Percentiles rank a stretch among this genome's conserved stretches.
Conservation (phyloP, 1,140 invertebrate genomes). For the Bilobella aurantiaca region DNA sequence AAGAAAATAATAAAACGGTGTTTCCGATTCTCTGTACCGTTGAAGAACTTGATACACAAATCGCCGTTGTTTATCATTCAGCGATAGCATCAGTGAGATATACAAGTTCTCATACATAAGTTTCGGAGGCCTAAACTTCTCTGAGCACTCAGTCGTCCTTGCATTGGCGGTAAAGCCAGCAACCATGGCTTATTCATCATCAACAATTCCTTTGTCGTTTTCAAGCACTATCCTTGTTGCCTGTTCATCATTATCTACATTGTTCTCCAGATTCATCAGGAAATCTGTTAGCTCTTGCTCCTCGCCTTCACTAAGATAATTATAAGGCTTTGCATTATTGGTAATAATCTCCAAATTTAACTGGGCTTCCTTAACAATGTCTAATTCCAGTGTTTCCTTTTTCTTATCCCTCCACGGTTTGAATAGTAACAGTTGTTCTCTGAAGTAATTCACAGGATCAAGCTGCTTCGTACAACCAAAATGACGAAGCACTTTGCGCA, state of each 20-base stretch:
- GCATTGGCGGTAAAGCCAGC: too few species aligned
- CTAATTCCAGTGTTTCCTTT: background rate
- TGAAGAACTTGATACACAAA: constrained; percentile 9
- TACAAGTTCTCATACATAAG: constrained; percentile 2
- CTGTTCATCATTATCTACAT: background rate
- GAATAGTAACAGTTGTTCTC: constrained; percentile 13
- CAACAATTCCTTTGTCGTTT: background rate
- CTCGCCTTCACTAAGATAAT: background rate
- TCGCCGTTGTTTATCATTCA: constrained; percentile 17
- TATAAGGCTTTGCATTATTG: background rate
- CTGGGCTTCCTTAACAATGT: background rate
- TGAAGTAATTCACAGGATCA: constrained; percentile 5
- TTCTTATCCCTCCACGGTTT: constrained; percentile 11
- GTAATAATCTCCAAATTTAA: background rate
- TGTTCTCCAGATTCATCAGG: background rate
- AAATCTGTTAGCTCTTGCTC: background rate
- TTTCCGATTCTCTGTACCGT: background rate
- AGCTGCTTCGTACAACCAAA: background rate
- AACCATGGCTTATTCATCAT: too few species aligned
- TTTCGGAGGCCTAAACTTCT: constrained; percentile 9
- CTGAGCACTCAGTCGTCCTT: background rate
- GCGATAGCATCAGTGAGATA: background rate
- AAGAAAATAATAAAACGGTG: constrained; percentile 8
- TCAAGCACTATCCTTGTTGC: background rate
- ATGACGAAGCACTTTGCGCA: background rate